Evolutionary conservation across 2,113 vertebrate genomes (phyloP).

Genomic region (Corythoichthys intestinalis): DNA sequence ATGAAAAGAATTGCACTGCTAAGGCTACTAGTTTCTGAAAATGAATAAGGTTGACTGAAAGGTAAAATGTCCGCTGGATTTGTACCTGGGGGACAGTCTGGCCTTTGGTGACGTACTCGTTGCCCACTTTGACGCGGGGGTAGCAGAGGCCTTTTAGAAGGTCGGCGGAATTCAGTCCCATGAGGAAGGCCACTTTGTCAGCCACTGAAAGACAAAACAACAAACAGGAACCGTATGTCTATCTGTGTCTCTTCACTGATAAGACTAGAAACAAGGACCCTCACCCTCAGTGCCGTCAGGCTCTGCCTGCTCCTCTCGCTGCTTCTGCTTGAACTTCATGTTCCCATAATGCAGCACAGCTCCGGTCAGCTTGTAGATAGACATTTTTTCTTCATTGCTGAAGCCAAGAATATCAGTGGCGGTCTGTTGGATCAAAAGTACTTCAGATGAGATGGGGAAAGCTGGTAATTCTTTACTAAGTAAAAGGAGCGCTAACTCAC

Average conservation of each 20-base stretch:
- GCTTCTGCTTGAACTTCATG: constrained; percentile 87
- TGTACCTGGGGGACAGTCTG: constrained; percentile 64
- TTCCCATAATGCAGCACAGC: constrained; percentile 84
- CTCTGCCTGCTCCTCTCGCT: constrained; percentile 68
- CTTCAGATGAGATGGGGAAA: not conserved
- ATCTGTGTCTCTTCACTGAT: not conserved
- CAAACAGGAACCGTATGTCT: not conserved
- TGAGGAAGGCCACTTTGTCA: constrained; percentile 63
- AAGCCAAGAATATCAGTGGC: constrained; percentile 78
- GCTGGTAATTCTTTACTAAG: rapidly evolving
- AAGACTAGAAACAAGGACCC: not conserved
- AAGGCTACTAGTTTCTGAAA: not conserved
- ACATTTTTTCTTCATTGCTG: constrained; percentile 73
- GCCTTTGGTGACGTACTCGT: constrained; percentile 63
- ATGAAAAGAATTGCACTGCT: not conserved
- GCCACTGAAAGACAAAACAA: constrained; percentile 46
- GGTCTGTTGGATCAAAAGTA: constrained; percentile 25
- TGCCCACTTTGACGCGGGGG: constrained; percentile 67
- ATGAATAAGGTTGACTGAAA: not conserved
- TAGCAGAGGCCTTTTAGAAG: constrained; percentile 61
- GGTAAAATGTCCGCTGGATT: no score
- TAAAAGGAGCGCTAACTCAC: constrained; percentile 16
- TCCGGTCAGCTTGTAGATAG: constrained; percentile 84
- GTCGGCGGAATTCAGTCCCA: constrained; percentile 64
- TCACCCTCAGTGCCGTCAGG: constrained; percentile 81